Percentiles rank a stretch among this genome's conserved stretches.
phyloP scores from a whole-genome alignment of 2,797 vertebrate species.

The Taeniopygia guttata region DNA sequence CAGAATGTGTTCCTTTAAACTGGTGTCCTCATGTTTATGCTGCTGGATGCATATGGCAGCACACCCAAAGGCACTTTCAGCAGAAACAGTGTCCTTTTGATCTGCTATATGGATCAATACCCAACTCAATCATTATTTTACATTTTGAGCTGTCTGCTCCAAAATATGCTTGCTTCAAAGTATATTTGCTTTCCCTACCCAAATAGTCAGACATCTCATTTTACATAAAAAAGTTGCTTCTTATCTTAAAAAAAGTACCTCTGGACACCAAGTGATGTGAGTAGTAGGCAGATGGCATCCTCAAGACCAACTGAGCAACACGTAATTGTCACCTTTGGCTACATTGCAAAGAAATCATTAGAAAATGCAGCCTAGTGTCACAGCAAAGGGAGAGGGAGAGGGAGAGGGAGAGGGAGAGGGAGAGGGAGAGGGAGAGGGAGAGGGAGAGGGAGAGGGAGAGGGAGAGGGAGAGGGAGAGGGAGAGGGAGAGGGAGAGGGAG shows the following conservation, averaged over 20 bases:
- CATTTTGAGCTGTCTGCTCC: background rate
- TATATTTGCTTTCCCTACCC: fast-evolving
- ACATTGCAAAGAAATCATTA: background rate
- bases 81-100: background rate
- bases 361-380: background rate
- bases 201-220: background rate
- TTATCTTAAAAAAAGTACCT: background rate
- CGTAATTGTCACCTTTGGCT: background rate
- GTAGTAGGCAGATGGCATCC: background rate
- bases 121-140: background rate
- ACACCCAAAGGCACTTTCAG: background rate
- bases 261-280: background rate
- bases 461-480: too few species aligned
- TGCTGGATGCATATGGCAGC: fast-evolving
- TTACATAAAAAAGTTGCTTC: background rate
- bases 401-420: too few species aligned
- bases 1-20: background rate
- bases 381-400: too few species aligned
- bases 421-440: too few species aligned
- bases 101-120: background rate
- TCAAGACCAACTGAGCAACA: background rate
- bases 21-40: background rate
- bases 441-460: too few species aligned
- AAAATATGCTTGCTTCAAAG: background rate
- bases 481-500: too few species aligned